Conservation (phyloP, 2,113 vertebrate genomes). For the Triplophysa tibetana region DNA sequence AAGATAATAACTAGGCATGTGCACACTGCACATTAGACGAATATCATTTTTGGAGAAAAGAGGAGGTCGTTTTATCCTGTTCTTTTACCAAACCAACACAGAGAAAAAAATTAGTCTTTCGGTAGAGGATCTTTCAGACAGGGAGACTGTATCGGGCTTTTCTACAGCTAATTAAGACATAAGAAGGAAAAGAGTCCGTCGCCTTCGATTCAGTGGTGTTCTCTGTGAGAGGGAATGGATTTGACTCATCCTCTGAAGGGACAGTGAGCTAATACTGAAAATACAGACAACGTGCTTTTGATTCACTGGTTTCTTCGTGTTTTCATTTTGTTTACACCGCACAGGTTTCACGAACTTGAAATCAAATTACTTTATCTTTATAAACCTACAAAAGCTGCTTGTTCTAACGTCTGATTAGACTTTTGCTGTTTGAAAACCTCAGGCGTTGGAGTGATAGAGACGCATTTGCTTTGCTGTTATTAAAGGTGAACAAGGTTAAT, state of each 20-base stretch:
- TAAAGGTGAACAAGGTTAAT: constrained; percentile 8
- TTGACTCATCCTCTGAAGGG: constrained; percentile 69
- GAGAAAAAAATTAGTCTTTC: constrained; percentile 50
- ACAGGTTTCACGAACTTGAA: not conserved
- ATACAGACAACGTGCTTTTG: constrained; percentile 63
- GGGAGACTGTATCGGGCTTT: constrained; percentile 61
- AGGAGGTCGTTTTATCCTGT: constrained; percentile 39
- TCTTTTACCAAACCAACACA: constrained; percentile 52
- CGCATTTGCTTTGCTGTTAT: constrained; percentile 4
- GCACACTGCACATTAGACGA: constrained; percentile 64
- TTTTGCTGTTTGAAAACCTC: constrained; percentile 22
- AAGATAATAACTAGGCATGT: constrained; percentile 67
- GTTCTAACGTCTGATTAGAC: not conserved
- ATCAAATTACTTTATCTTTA: not conserved
- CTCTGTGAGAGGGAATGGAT: constrained; percentile 66
- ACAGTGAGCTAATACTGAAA: constrained; percentile 64
- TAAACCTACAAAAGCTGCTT: not conserved
- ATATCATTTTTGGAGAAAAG: constrained; percentile 51
- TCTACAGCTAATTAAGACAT: constrained; percentile 70
- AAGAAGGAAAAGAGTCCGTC: constrained; percentile 64
- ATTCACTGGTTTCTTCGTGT: constrained; percentile 47
- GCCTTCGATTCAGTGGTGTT: constrained; percentile 71
- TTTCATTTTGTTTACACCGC: constrained; percentile 12
- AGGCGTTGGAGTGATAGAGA: not conserved
- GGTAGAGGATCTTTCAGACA: constrained; percentile 56